phyloP scores from a whole-genome alignment of 2,888 invertebrate genomes.

The Protonemura montana region DNA sequence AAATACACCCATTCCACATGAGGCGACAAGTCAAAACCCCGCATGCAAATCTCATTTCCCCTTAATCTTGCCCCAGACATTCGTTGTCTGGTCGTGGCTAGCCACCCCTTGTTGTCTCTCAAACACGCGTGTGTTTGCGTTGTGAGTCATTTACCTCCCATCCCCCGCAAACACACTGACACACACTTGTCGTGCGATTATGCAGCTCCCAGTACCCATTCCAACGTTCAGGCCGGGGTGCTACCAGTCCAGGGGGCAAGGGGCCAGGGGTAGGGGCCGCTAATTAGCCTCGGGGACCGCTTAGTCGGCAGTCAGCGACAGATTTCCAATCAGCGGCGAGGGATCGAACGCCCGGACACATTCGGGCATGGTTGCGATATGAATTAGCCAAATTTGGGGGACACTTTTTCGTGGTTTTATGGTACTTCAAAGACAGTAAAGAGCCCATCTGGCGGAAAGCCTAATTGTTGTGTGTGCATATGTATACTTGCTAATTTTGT shows the following conservation, averaged over 20 bases:
- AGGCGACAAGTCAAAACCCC: background rate
- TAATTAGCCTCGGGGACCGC: background rate
- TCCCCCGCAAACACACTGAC: slow-evolving; percentile 43
- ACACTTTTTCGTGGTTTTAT: too few relatives aligned
- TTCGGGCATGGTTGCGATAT: too few relatives aligned
- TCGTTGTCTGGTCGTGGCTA: background rate
- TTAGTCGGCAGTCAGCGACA: background rate
- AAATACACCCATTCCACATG: background rate
- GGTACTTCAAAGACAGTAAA: too few relatives aligned
- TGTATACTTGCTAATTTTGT: too few relatives aligned
- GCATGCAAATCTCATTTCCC: slow-evolving; percentile 44
- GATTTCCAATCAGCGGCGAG: background rate
- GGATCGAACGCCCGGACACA: background rate
- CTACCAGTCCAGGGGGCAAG: background rate
- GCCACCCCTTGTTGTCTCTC: slow-evolving; percentile 30
- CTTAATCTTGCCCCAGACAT: slow-evolving; percentile 46
- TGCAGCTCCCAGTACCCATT: slow-evolving; percentile 47
- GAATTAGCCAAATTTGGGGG: too few relatives aligned
- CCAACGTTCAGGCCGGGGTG: background rate
- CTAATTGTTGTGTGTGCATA: too few relatives aligned
- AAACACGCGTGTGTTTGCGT: slow-evolving; percentile 43
- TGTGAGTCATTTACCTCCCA: slow-evolving; percentile 48
- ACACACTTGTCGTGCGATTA: slow-evolving; percentile 48
- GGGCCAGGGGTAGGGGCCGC: background rate
- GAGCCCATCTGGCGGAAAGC: too few relatives aligned